phyloP scores from a whole-genome alignment of 1,140 invertebrate species.

The Thalassaphorura encarpata region DNA sequence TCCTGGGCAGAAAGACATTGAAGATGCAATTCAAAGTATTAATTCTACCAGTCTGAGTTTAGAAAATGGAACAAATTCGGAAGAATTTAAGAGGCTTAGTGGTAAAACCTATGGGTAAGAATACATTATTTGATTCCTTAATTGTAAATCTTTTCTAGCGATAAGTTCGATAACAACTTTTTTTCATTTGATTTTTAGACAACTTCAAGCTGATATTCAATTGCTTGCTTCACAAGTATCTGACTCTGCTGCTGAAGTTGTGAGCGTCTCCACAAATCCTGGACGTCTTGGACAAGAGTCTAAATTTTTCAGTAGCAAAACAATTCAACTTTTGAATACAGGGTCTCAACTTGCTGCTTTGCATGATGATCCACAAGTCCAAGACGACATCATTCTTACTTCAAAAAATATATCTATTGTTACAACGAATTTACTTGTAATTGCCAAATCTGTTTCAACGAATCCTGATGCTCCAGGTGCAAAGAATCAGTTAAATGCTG shows the following conservation, averaged over 20 bases:
- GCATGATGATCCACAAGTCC: slow-evolving; percentile 52
- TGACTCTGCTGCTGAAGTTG: slow-evolving; percentile 47
- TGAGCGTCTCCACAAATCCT: slow-evolving; percentile 41
- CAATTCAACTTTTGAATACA: slow-evolving; percentile 21
- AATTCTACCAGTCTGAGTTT: slow-evolving; percentile 62
- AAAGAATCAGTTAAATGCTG: slow-evolving; percentile 75
- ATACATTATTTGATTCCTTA: neutral
- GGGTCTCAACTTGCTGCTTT: slow-evolving; percentile 19
- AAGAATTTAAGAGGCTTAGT: slow-evolving; percentile 42
- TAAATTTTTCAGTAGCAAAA: slow-evolving; percentile 54
- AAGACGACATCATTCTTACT: slow-evolving; percentile 67
- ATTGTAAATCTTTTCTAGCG: neutral
- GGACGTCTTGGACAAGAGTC: slow-evolving; percentile 60
- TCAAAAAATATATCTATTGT: slow-evolving; percentile 77
- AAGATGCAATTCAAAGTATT: slow-evolving; percentile 72
- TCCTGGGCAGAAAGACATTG: slow-evolving; percentile 72
- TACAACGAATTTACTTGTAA: slow-evolving; percentile 74
- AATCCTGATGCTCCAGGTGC: slow-evolving; percentile 82
- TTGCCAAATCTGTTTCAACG: slow-evolving; percentile 77
- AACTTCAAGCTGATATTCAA: slow-evolving; percentile 74
- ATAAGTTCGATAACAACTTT: neutral
- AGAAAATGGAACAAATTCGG: slow-evolving; percentile 46
- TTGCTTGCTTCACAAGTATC: slow-evolving; percentile 72
- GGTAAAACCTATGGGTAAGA: slow-evolving; percentile 64
- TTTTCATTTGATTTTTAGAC: slow-evolving; percentile 39